Percentiles rank a stretch among this genome's conserved stretches.
These are phyloP conservation scores for Agrochola macilenta DNA, from an alignment of 2,888 invertebrate genomes.

Conservation along the genomic window DNA sequence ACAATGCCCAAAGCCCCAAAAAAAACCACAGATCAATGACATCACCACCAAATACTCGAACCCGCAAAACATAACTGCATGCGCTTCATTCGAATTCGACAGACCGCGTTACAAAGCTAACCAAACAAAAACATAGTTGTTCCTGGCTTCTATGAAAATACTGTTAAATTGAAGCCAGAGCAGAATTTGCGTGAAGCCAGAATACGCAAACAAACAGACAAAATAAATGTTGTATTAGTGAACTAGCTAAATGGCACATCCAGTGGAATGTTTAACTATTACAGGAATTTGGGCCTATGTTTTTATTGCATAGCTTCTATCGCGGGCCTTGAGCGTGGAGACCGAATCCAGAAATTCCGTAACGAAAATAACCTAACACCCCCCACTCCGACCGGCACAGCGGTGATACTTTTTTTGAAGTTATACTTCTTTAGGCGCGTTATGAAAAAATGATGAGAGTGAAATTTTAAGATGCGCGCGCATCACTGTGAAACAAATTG, in stretches of 20 bases:
- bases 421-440: too few relatives aligned
- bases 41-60: background rate
- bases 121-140: conserved; percentile 37
- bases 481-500: too few relatives aligned
- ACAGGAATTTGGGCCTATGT: background rate
- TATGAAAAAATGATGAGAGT: too few relatives aligned
- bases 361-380: too few relatives aligned
- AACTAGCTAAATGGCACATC: background rate
- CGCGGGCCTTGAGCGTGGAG: too few relatives aligned
- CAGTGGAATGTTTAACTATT: background rate
- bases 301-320: too few relatives aligned
- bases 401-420: too few relatives aligned
- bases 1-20: too few relatives aligned
- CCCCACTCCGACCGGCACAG: too few relatives aligned
- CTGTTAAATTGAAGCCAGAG: conserved; percentile 18
- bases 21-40: background rate
- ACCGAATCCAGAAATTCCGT: too few relatives aligned
- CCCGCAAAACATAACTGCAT: background rate
- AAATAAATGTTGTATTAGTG: conserved; percentile 1
- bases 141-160: conserved; percentile 28
- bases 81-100: conserved; percentile 1
- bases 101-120: conserved; percentile 28
- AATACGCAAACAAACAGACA: conserved; percentile 12
- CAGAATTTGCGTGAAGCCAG: conserved; percentile 23
- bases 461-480: too few relatives aligned